Conservation (phyloP, 2,113 vertebrate genomes). For the Bujurquina vittata region DNA sequence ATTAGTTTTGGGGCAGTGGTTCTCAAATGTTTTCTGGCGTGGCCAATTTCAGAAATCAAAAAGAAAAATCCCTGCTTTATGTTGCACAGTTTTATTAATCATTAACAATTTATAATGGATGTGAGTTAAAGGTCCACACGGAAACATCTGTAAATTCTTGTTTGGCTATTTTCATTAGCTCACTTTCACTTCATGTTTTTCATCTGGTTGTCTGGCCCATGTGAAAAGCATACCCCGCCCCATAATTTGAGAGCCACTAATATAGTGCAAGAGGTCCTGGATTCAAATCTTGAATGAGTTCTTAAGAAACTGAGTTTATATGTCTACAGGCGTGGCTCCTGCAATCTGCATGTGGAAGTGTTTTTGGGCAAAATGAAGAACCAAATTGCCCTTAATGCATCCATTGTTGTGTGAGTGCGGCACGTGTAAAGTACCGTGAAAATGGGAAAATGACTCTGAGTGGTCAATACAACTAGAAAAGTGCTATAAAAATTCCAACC, state of each 20-base stretch:
- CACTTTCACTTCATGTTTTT: not conserved
- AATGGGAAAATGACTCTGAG: not conserved
- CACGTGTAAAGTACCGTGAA: not conserved
- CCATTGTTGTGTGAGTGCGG: not conserved
- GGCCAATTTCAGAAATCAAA: not conserved
- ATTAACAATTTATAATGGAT: not conserved
- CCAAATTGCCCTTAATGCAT: not conserved
- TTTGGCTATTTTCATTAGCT: not conserved
- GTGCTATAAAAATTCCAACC: not conserved
- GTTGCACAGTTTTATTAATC: not conserved
- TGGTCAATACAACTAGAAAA: not conserved
- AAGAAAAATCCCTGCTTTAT: too few relatives aligned
- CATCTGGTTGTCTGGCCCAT: not conserved
- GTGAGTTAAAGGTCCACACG: not conserved
- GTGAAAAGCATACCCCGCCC: not conserved
- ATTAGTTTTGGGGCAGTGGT: not conserved
- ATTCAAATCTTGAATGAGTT: not conserved
- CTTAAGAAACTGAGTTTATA: not conserved
- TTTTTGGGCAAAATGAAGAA: not conserved
- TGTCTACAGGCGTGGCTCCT: not conserved
- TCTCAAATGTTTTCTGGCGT: not conserved
- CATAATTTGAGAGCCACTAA: not conserved
- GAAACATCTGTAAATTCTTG: not conserved
- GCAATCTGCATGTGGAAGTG: not conserved
- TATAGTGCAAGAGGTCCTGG: not conserved